Conservation (phyloP, 2,113 vertebrate genomes). For the Esox niger region DNA sequence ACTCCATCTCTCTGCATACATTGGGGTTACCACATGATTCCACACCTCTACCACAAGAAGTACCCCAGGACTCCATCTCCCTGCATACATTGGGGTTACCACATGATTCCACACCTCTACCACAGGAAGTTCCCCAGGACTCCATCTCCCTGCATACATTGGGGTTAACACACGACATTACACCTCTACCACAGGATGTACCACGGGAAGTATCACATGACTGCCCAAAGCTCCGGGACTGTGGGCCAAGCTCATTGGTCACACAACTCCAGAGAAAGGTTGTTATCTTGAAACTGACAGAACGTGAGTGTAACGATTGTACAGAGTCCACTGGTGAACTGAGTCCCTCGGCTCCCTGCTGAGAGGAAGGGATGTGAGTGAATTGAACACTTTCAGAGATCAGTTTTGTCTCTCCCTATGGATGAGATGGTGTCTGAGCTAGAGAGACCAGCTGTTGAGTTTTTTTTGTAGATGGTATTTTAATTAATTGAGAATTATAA, state of each 20-base stretch:
- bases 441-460: constrained; percentile 3
- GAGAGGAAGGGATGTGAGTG: no score
- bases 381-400: background rate
- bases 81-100: constrained; percentile 38
- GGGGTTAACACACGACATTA: constrained; percentile 29
- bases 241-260: background rate
- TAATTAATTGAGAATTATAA: no score
- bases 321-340: constrained; percentile 21
- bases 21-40: constrained; percentile 27
- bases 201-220: no score
- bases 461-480: constrained; percentile 41
- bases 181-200: no score
- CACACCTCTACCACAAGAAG: constrained; percentile 40
- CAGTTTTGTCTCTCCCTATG: constrained; percentile 4
- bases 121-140: no score
- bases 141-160: constrained; percentile 30
- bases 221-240: background rate
- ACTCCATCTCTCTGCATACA: constrained; percentile 36
- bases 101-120: no score
- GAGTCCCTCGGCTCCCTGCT: constrained; percentile 42
- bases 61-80: constrained; percentile 42
- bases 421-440: background rate
- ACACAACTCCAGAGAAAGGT: constrained; percentile 65
- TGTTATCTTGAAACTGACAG: constrained; percentile 74
- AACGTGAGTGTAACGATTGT: constrained; percentile 46